phyloP scores from a whole-genome alignment of 2,888 invertebrate species.

The Mythimna vitellina region DNA sequence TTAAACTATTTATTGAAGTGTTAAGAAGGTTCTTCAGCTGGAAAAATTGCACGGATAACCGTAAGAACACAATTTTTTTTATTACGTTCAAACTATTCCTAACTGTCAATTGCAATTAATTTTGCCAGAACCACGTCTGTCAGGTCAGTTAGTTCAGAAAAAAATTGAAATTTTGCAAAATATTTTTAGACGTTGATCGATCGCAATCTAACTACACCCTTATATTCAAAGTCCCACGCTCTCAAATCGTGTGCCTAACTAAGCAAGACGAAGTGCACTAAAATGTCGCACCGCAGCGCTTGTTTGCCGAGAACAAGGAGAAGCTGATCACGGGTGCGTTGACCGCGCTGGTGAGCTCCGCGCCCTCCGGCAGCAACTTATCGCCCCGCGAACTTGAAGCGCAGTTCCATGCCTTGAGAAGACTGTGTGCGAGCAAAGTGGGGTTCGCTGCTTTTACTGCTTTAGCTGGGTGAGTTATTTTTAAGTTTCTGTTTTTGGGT shows the following conservation, averaged over 20 bases:
- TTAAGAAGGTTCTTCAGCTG: too few species aligned
- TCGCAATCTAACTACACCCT: not conserved
- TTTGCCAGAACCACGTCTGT: too few species aligned
- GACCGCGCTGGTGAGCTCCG: slow-evolving; percentile 92
- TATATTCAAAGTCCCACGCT: slow-evolving; percentile 8
- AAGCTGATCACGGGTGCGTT: slow-evolving; percentile 98
- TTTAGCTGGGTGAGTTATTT: slow-evolving; percentile 93
- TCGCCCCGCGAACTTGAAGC: slow-evolving; percentile 96
- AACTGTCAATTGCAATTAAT: too few species aligned
- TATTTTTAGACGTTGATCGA: not conserved
- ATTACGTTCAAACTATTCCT: too few species aligned
- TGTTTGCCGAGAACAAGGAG: slow-evolving; percentile 99
- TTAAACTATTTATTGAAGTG: too few species aligned
- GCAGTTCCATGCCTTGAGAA: slow-evolving; percentile 97
- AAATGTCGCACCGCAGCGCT: slow-evolving; percentile 91
- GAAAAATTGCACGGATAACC: too few species aligned
- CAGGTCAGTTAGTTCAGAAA: too few species aligned
- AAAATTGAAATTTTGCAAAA: too few species aligned
- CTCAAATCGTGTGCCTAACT: slow-evolving; percentile 17
- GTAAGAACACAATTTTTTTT: too few species aligned
- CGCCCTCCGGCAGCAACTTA: slow-evolving; percentile 82
- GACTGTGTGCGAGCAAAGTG: slow-evolving; percentile 99
- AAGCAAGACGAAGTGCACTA: slow-evolving; percentile 50
- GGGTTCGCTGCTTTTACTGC: slow-evolving; percentile 99
- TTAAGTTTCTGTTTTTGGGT: too few species aligned